phyloP scores from a whole-genome alignment of 2,888 invertebrate genomes.

The Tachina fera region DNA sequence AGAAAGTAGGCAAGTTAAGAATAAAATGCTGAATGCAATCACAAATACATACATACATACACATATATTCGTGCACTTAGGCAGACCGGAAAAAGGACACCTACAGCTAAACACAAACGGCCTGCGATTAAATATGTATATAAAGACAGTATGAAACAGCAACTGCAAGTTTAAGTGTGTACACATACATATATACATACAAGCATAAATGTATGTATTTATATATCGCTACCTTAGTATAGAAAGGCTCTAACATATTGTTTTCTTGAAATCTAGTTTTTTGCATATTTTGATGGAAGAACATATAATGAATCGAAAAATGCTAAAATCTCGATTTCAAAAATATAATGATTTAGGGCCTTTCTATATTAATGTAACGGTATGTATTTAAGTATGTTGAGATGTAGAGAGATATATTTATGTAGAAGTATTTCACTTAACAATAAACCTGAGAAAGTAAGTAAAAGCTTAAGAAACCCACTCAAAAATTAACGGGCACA shows the following conservation, averaged over 20 bases:
- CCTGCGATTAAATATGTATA: slow-evolving; percentile 32
- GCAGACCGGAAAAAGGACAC: slow-evolving; percentile 45
- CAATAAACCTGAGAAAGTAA: slow-evolving; percentile 45
- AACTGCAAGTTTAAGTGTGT: neutral
- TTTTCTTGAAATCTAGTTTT: no score
- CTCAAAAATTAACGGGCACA: slow-evolving; percentile 36
- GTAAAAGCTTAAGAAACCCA: slow-evolving; percentile 63
- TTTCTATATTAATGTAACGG: no score
- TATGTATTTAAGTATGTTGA: neutral
- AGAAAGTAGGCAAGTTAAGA: slow-evolving; percentile 33
- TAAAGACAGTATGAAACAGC: slow-evolving; percentile 11
- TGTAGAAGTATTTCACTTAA: slow-evolving; percentile 30
- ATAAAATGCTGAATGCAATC: slow-evolving; percentile 38
- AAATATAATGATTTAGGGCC: no score
- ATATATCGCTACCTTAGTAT: no score
- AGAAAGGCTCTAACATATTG: no score
- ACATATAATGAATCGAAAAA: no score
- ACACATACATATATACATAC: neutral
- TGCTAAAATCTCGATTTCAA: no score
- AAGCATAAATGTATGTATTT: neutral
- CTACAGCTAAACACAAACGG: slow-evolving; percentile 46
- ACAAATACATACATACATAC: slow-evolving; percentile 10
- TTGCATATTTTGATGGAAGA: no score
- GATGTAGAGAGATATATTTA: neutral
- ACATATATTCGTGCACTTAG: slow-evolving; percentile 2